A percentile compares a stretch with the other conserved stretches of the same genome.
Conservation (phyloP, 2,113 vertebrate species). For the Rhombomys opimus region DNA sequence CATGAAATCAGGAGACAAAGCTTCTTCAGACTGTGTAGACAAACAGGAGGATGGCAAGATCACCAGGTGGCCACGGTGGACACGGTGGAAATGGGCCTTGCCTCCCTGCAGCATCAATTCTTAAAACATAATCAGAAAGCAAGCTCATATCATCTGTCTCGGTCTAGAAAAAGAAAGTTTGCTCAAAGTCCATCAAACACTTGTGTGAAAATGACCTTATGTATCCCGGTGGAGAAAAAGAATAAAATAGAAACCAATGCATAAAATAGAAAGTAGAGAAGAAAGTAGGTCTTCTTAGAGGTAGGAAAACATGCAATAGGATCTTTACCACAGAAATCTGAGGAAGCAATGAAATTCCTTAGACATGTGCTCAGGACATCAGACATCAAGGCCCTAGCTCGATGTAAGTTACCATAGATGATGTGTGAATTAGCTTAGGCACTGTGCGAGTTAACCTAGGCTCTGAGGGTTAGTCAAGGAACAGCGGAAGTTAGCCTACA, state of each 20-base stretch:
- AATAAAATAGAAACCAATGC: constrained; percentile 2
- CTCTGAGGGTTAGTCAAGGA: background rate
- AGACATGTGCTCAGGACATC: background rate
- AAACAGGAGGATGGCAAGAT: background rate
- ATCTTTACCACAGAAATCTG: background rate
- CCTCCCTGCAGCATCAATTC: background rate
- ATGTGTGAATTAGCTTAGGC: background rate
- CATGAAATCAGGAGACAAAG: background rate
- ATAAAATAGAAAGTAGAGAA: background rate
- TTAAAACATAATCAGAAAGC: background rate
- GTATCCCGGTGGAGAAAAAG: background rate
- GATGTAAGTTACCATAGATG: background rate
- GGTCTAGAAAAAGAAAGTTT: constrained; percentile 11
- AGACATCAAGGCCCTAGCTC: background rate
- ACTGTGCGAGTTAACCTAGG: background rate
- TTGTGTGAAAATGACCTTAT: background rate
- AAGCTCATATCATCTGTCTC: background rate
- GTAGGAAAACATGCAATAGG: background rate
- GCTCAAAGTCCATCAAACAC: background rate
- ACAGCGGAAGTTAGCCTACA: background rate
- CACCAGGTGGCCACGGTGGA: background rate
- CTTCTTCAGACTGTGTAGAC: background rate
- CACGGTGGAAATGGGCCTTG: background rate
- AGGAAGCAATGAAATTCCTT: background rate
- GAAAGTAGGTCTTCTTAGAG: background rate